A percentile compares a stretch with the other conserved stretches of the same genome.
phyloP scores from a whole-genome alignment of 2,113 vertebrate genomes.

The Brachypodius melanocephalos region DNA sequence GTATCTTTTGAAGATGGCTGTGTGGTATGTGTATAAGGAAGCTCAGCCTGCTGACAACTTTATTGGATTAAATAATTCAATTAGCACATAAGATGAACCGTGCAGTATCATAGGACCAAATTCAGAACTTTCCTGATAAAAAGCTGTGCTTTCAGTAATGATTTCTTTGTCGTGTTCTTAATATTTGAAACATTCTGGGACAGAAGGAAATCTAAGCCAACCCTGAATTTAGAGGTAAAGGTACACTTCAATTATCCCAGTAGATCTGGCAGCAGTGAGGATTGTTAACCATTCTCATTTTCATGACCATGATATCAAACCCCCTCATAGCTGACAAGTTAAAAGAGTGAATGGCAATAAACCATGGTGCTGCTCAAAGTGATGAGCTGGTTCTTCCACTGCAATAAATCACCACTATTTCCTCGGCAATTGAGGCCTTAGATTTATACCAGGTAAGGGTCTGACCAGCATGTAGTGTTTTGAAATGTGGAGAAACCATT shows the following conservation, averaged over 20 bases:
- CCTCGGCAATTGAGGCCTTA: background rate
- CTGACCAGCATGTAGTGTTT: background rate
- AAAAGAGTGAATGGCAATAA: constrained; percentile 16
- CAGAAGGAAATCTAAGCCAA: background rate
- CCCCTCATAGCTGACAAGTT: background rate
- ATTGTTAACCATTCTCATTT: background rate
- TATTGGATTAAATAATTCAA: background rate
- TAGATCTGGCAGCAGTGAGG: background rate
- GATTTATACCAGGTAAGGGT: constrained; percentile 18
- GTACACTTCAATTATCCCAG: background rate
- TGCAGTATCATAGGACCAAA: background rate
- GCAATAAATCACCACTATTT: constrained; percentile 25
- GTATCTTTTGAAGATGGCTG: background rate
- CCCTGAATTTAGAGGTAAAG: background rate
- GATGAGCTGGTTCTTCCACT: background rate
- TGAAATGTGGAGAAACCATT: background rate
- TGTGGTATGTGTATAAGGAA: background rate
- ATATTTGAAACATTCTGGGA: background rate
- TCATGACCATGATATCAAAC: background rate
- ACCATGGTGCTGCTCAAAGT: background rate
- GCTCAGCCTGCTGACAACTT: background rate
- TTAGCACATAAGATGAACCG: background rate
- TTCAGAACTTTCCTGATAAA: background rate
- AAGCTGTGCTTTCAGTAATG: background rate
- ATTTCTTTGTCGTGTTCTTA: background rate